A percentile compares a stretch with the other conserved stretches of the same genome.
phyloP scores from a whole-genome alignment of 2,797 vertebrate genomes.

The Anas georgica region DNA sequence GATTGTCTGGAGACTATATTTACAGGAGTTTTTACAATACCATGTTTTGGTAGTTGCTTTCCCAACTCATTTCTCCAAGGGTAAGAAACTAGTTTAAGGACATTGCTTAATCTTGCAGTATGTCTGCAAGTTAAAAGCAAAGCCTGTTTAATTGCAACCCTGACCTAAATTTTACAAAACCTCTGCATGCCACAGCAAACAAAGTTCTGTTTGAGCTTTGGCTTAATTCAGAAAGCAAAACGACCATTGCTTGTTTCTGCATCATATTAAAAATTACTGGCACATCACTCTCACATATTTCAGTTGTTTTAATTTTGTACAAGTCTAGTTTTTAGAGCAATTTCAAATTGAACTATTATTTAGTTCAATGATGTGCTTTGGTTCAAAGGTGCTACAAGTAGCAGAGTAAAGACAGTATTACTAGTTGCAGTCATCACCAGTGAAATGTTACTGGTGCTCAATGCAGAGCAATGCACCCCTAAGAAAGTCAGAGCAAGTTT shows the following conservation, averaged over 20 bases:
- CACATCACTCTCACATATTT: neutral
- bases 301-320: neutral
- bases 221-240: neutral
- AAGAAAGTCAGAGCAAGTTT: neutral
- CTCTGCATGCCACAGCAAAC: neutral
- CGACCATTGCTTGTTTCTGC: fast-evolving
- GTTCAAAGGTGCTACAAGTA: neutral
- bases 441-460: neutral
- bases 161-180: constrained; percentile 22
- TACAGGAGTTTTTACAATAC: neutral
- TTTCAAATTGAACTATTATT: neutral
- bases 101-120: neutral
- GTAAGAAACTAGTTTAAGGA: neutral
- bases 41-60: neutral
- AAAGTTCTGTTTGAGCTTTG: neutral
- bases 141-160: neutral
- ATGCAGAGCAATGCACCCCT: neutral
- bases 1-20: neutral
- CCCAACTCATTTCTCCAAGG: neutral
- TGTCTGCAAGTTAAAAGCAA: neutral
- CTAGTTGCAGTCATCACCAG: neutral
- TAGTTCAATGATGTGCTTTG: neutral
- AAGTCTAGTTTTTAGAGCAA: neutral
- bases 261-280: neutral
- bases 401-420: neutral